Evolutionary conservation across 2,113 vertebrate species (phyloP).

Genomic region (Pelecanus crispus): DNA sequence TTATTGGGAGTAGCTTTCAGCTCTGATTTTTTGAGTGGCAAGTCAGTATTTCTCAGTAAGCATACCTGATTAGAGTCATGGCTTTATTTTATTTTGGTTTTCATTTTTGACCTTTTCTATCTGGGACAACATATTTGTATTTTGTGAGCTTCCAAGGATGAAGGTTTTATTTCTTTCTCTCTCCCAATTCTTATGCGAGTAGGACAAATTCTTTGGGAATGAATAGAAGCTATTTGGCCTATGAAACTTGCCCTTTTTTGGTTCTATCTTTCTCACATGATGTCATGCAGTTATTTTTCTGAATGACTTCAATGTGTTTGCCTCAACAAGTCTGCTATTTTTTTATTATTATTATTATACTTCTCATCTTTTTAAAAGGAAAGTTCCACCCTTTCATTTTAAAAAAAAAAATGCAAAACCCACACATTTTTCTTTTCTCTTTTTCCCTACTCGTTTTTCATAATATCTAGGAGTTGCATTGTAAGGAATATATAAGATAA

Average conservation of each 20-base stretch:
- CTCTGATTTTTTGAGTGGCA: background rate
- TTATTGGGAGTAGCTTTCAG: background rate
- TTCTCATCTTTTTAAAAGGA: background rate
- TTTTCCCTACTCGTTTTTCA: background rate
- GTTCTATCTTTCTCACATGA: conserved; percentile 54
- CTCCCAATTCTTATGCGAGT: background rate
- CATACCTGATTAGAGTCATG: background rate
- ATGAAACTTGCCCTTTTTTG: conserved; percentile 57
- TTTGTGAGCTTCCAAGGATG: background rate
- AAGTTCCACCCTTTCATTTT: background rate
- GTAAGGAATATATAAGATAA: background rate
- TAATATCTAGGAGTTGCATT: background rate
- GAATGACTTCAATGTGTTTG: conserved; percentile 56
- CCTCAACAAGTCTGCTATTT: conserved; percentile 32
- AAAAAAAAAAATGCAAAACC: background rate
- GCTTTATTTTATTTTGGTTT: background rate
- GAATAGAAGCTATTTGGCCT: conserved; percentile 39
- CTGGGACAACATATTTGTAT: background rate
- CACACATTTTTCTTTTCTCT: background rate
- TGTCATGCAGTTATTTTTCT: conserved; percentile 58
- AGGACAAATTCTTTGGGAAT: conserved; percentile 55
- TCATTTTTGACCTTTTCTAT: conserved; percentile 13
- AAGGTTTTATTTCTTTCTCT: conserved; percentile 12
- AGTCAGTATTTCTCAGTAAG: background rate
- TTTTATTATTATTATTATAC: background rate